Conservation (phyloP, 1,140 invertebrate species). For the Zophobas atratus region DNA sequence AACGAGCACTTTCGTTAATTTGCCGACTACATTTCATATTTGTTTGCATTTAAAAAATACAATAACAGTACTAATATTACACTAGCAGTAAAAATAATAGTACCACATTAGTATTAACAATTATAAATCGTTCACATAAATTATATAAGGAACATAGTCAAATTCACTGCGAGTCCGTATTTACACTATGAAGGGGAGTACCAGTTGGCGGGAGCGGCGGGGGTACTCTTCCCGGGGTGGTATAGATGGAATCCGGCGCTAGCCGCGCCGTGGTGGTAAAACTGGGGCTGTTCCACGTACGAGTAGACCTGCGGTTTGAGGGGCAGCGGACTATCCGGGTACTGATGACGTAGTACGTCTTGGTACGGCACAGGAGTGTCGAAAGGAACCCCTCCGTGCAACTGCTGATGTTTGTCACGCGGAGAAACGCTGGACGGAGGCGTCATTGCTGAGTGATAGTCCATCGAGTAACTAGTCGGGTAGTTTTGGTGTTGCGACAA, state of each 20-base stretch:
- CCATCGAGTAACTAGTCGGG: slow-evolving; percentile 79
- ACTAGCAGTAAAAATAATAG: slow-evolving; percentile 57
- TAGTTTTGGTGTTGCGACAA: slow-evolving; percentile 75
- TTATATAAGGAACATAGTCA: slow-evolving; percentile 55
- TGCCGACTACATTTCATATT: slow-evolving; percentile 56
- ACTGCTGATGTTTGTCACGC: slow-evolving; percentile 84
- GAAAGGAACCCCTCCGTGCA: slow-evolving; percentile 66
- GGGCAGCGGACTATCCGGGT: slow-evolving; percentile 83
- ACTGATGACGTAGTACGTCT: slow-evolving; percentile 75
- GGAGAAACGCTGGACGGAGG: slow-evolving; percentile 96
- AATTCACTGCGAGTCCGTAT: slow-evolving; percentile 47
- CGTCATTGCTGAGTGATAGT: slow-evolving; percentile 94
- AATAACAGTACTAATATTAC: slow-evolving; percentile 56
- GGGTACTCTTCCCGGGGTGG: slow-evolving; percentile 81
- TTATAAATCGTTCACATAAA: slow-evolving; percentile 54
- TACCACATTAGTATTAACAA: slow-evolving; percentile 55
- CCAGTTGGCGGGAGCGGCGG: slow-evolving; percentile 76
- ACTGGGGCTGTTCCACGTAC: slow-evolving; percentile 84
- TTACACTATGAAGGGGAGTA: slow-evolving; percentile 81
- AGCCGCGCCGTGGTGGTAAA: slow-evolving; percentile 81
- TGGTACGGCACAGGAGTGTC: slow-evolving; percentile 70
- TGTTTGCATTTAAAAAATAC: slow-evolving; percentile 55
- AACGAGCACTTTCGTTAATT: slow-evolving; percentile 54
- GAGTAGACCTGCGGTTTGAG: slow-evolving; percentile 93
- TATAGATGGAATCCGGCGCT: slow-evolving; percentile 90